Base-by-base conservation (phyloP, 2,797 vertebrate genomes). In the Lepus oiostolus region DNA sequence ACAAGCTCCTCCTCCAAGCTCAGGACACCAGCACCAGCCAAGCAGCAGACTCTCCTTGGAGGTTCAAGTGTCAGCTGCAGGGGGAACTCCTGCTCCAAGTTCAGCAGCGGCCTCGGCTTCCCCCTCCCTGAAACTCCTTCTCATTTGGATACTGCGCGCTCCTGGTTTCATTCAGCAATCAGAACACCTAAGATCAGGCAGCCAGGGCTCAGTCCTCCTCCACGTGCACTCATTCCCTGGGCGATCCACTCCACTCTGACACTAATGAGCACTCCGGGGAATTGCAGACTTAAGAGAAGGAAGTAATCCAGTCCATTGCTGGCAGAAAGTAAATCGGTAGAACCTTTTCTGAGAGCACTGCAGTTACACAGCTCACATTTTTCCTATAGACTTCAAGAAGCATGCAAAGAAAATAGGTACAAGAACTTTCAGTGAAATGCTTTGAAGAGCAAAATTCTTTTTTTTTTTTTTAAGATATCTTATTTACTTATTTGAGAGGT, bases 341-440 rank as follows among this genome's bases (percentile, higher is more conserved):
- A 63, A 54, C 10, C 19, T n/a, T 35, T 92, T 71, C 50, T 30
- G 30, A 94, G 35, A 47, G 26, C 50, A 83, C 10, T n/a, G 42
- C 90, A 91, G 91, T 58, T 65, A 5, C 30, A 10, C 32, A 22
- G 22, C 58, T 88, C 70, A 86, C 30, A 92, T 79, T 89, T 47
- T 79, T 86, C 38, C 90, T 63, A 90, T 5, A 82, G 17, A 80
- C 5, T 80, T 74, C 38, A 70, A 82, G 17, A 86, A 85, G 70
- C 13, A 22, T 74, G 11, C 24, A 80, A 95, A 92, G 52, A 90
- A 47, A 65, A 7, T 68, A 91, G 22, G 9, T 65, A 65, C 7
- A 70, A 58, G 24, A n/a, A 75, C 50, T 14, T 38, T 94, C 60
- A 74, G 24, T 17, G 70, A 93, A 47, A 71, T 74, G 26, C 52